phyloP scores from a whole-genome alignment of 2,888 invertebrate species.

The Calliopum simillimum region DNA sequence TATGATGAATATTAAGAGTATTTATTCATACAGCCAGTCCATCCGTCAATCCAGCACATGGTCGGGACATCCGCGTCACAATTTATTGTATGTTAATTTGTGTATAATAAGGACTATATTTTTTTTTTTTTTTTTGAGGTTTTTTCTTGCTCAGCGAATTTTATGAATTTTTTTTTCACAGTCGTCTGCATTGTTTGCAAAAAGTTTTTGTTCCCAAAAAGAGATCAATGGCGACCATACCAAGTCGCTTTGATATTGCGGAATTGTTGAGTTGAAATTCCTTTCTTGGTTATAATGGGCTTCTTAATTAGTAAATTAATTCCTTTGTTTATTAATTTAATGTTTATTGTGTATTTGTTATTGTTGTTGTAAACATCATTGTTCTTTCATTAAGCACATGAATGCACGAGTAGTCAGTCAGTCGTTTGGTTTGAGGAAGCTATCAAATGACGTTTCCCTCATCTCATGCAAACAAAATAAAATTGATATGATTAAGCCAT shows the following conservation, averaged over 20 bases:
- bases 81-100: not conserved
- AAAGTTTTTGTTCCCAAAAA: conserved; percentile 22
- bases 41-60: too few relatives aligned
- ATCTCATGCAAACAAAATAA: too few relatives aligned
- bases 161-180: not conserved
- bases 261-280: conserved; percentile 30
- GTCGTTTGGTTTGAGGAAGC: conserved; percentile 19
- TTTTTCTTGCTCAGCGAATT: too few relatives aligned
- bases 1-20: too few relatives aligned
- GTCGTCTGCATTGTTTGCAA: conserved; percentile 11
- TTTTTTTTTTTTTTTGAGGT: not conserved
- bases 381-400: conserved; percentile 8
- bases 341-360: conserved; percentile 36
- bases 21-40: too few relatives aligned
- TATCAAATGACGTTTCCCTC: conserved; percentile 26
- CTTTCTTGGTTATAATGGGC: conserved; percentile 7
- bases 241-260: not conserved
- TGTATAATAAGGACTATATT: conserved; percentile 6
- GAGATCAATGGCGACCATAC: conserved; percentile 8
- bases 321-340: conserved; percentile 67
- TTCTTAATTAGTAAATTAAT: conserved; percentile 68
- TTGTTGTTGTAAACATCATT: conserved; percentile 23
- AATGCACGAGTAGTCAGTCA: not conserved
- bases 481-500: too few relatives aligned
- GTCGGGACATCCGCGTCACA: not conserved